phyloP scores from a whole-genome alignment of 2,113 vertebrate species.

The Pampusana beccarii region DNA sequence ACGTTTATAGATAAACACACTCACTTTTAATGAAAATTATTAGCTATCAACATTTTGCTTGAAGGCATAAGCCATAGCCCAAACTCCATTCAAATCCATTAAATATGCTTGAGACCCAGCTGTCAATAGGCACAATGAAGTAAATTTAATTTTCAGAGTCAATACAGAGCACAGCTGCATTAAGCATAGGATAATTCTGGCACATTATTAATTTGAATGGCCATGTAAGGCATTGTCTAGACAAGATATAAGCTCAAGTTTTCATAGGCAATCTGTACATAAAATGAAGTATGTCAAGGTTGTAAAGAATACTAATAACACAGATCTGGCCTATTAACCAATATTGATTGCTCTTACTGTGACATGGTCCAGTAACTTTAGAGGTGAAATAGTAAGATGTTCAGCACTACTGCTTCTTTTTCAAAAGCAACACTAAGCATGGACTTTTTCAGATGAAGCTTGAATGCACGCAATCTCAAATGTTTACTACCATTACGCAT shows the following conservation, averaged over 20 bases:
- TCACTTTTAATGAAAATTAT: constrained; percentile 79
- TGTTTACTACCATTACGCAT: background rate
- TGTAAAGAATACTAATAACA: constrained; percentile 77
- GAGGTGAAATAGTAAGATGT: constrained; percentile 59
- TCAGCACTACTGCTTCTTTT: constrained; percentile 1
- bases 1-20: constrained; percentile 47
- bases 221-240: constrained; percentile 80
- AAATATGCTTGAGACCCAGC: constrained; percentile 82
- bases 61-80: constrained; percentile 71
- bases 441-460: background rate
- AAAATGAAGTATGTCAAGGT: constrained; percentile 74
- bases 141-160: constrained; percentile 87
- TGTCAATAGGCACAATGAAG: constrained; percentile 78
- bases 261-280: constrained; percentile 77
- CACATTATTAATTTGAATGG: constrained; percentile 83
- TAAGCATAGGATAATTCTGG: constrained; percentile 81
- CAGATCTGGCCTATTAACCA: constrained; percentile 76
- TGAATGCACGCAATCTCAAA: background rate
- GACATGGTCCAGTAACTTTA: constrained; percentile 62
- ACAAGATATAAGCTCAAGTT: constrained; percentile 78
- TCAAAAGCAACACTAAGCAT: constrained; percentile 27
- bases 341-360: constrained; percentile 73
- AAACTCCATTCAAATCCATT: constrained; percentile 77
- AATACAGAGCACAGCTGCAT: constrained; percentile 83
- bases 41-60: constrained; percentile 79